Percentiles rank a stretch among this genome's conserved stretches.
phyloP scores from a whole-genome alignment of 2,113 vertebrate species.

The Eclectus roratus region DNA sequence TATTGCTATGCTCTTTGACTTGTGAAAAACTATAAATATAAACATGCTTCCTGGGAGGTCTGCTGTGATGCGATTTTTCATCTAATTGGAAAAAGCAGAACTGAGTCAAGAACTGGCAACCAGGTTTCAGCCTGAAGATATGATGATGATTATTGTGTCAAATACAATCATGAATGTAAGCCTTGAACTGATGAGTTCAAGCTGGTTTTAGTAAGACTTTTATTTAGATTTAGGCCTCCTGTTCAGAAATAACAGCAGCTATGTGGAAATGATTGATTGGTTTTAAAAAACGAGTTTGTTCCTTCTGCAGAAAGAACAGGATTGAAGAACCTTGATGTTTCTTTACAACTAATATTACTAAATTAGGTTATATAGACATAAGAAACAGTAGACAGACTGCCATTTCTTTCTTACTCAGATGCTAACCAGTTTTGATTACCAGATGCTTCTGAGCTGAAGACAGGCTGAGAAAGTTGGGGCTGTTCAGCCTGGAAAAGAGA shows the following conservation, averaged over 20 bases:
- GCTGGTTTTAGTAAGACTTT: constrained; percentile 61
- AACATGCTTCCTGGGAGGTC: constrained; percentile 49
- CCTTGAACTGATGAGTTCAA: constrained; percentile 58
- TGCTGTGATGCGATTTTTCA: constrained; percentile 67
- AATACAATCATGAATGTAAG: constrained; percentile 69
- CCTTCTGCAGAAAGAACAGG: not conserved
- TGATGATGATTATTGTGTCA: constrained; percentile 76
- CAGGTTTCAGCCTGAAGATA: constrained; percentile 70
- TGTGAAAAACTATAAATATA: constrained; percentile 59
- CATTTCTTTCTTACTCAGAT: not conserved
- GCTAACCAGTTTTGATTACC: not conserved
- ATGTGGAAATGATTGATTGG: not conserved
- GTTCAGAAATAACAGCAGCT: constrained; percentile 54
- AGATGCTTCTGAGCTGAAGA: not conserved
- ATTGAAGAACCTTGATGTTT: not conserved
- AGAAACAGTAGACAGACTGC: not conserved
- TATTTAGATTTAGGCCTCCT: constrained; percentile 47
- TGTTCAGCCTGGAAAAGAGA: too few species aligned
- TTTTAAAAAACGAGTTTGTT: constrained; percentile 40
- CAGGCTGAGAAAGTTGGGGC: too few species aligned
- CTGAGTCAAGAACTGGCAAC: constrained; percentile 66
- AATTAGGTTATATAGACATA: not conserved
- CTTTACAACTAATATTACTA: not conserved
- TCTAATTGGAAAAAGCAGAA: constrained; percentile 72
- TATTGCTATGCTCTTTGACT: constrained; percentile 6